Base-by-base conservation (phyloP, 1,140 invertebrate genomes). In the Saccostrea echinata region DNA sequence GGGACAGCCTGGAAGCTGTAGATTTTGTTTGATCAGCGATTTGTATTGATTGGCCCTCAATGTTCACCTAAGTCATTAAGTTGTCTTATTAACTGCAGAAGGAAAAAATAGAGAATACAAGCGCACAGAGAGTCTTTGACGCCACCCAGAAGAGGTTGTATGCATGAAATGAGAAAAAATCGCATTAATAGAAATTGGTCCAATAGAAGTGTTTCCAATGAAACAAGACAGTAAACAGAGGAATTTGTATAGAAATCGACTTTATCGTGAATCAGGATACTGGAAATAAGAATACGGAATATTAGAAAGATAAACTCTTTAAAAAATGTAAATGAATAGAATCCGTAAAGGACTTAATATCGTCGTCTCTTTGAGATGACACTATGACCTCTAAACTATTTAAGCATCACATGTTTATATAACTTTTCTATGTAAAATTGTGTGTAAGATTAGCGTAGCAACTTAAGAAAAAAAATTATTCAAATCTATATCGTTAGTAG, bases 11-110 rank as follows among this genome's bases (percentile, higher is more conserved):
- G 68, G 27, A 30, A 33, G 16, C 68, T 30, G 68, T 76, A 30
- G 24, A 76, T 76, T 27, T 71, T 76, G 27, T 76, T 30, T 76
- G 68, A 76, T 76, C 68, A 76, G 68, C 68, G 16, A 0, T 18
- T 27, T 27, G 6, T 76, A 76, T 76, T 76, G 68, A 76, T 76
- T 76, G 68, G 68, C 24, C 3, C 27, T 16, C 3, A 30, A 16
- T 27, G 30, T 33, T 27, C 68, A 18, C 13, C 68, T 12, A 33
- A 13, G 24, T 76, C 68, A 76, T 76, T 76, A 76, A 33, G 30
- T 76, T 30, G 68, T 30, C 68, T 76, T 76, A 30, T 33, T 76
- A 76, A 76, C 68, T 13, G 11, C 30, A 76, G 68, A 76, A 30
- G 68, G 27, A 43, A 43, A 76, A 76, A 76, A 76, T 76, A 76